phyloP scores from a whole-genome alignment of 2,113 vertebrate genomes.

The Macrotus californicus region DNA sequence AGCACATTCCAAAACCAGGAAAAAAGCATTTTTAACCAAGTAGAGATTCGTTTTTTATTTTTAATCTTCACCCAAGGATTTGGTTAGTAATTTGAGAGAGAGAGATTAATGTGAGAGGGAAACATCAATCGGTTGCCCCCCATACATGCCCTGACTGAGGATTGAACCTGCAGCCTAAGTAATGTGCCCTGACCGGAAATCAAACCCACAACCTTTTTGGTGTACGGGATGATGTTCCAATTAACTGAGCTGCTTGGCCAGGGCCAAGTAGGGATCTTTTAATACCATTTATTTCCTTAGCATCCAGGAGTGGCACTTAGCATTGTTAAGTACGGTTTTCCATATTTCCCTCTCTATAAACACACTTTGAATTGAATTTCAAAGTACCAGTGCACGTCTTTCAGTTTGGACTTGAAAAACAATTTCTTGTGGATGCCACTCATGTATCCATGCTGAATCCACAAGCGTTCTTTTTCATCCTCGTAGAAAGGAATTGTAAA shows the following conservation, averaged over 20 bases:
- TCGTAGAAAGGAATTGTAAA: neutral
- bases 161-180: no score
- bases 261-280: neutral
- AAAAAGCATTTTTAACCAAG: neutral
- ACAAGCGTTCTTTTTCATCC: neutral
- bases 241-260: no score
- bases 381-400: neutral
- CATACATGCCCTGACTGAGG: no score
- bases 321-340: neutral
- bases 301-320: neutral
- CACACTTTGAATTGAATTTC: constrained; percentile 15
- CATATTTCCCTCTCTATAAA: neutral
- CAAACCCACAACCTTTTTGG: no score
- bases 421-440: neutral
- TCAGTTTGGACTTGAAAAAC: neutral
- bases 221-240: no score
- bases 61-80: neutral
- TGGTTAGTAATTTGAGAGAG: no score
- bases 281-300: neutral
- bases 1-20: neutral
- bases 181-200: no score
- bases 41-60: neutral
- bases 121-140: no score
- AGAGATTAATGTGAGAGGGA: no score
- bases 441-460: neutral